Base-by-base conservation (phyloP, 2,888 invertebrate species). In the Synanthedon tipuliformis region DNA sequence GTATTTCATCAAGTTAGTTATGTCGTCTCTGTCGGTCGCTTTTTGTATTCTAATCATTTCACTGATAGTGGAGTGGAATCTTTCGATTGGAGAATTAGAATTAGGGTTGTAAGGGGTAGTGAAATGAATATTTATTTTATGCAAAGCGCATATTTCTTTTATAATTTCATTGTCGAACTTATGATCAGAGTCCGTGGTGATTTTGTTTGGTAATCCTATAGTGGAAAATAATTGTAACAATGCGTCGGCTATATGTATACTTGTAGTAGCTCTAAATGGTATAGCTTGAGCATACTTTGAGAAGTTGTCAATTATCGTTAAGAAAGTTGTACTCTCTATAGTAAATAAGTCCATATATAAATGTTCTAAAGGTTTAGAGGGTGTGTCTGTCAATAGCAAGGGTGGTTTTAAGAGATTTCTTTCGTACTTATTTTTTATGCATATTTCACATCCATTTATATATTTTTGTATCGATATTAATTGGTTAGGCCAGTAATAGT, bases 211-310 rank as follows among this genome's bases (percentile, higher is more conserved):
- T 16, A 54, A 12, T 27, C 52, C 52, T 41, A 54, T 49, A 8
- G 53, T 53, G 3, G 51, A 18, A n/a, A 59, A 55, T 40, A 53
- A 4, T 5, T 48, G 18, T 52, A 48, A 7, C 1, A 45, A 34
- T 41, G 53, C 53, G 27, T 53, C 48, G 3, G 53, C 51, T 51
- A 53, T 45, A 18, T 53, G 50, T 27, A 52, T 40, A 18, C 48
- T 53, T 13, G 15, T 53, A 23, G 53, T n/a, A 7, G 53, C 40
- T 27, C 7, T 5, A 7, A 27, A 27, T 5, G 27, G 27, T 27
- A 27, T 27, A 3, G 27, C 27, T 27, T 27, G 27, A 7, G 27
- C 27, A 7, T 27, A 27, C 7, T 27, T 27, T 7, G 27, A 27
- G 7, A 27, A 27, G 2, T 27, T 27, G 2, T 27, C 27, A 0